These are phyloP conservation scores for Cybosia mesomella DNA, from an alignment of 2,888 invertebrate genomes.

Conservation along the genomic window DNA sequence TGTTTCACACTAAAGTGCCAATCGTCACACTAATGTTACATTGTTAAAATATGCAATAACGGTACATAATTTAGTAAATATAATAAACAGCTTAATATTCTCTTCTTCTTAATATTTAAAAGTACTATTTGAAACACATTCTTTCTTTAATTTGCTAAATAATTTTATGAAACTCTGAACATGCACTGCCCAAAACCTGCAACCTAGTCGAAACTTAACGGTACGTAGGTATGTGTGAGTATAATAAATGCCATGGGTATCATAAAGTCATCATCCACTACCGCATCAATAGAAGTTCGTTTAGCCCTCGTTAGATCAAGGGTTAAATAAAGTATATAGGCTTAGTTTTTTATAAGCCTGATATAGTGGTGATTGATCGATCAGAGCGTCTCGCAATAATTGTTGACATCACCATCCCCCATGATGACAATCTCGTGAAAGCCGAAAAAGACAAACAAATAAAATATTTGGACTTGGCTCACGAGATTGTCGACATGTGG, in stretches of 20 bases:
- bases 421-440: too few species aligned
- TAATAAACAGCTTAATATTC: not conserved
- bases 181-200: not conserved
- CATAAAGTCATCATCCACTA: too few species aligned
- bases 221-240: not conserved
- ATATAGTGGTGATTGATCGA: too few species aligned
- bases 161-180: not conserved
- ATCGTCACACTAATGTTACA: not conserved
- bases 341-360: too few species aligned
- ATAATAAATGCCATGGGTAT: not conserved
- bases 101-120: not conserved
- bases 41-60: not conserved
- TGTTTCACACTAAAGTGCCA: conserved; percentile 9
- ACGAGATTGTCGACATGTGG: too few species aligned
- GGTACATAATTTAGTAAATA: not conserved
- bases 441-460: too few species aligned
- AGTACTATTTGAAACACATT: not conserved
- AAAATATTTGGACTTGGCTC: too few species aligned
- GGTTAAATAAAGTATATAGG: too few species aligned
- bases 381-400: too few species aligned
- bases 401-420: too few species aligned
- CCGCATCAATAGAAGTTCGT: too few species aligned
- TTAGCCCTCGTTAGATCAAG: too few species aligned
- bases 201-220: not conserved
- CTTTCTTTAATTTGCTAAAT: not conserved